These are phyloP conservation scores for Hycleus phaleratus DNA, from an alignment of 1,140 invertebrate genomes.

Conservation along the genomic window DNA sequence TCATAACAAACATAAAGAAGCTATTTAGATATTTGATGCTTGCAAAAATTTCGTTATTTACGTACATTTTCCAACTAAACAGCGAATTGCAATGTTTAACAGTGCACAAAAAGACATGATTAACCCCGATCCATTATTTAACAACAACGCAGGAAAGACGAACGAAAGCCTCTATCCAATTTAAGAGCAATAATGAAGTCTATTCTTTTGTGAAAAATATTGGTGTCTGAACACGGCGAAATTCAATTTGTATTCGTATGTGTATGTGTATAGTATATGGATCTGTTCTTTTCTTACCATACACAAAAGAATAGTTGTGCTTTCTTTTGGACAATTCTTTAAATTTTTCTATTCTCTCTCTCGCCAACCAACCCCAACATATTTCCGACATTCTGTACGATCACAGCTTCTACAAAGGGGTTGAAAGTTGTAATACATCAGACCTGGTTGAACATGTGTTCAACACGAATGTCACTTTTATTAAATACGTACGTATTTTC, in stretches of 20 bases:
- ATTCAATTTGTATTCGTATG: constrained; percentile 18
- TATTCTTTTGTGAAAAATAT: constrained; percentile 23
- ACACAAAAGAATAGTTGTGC: no score
- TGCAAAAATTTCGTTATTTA: no score
- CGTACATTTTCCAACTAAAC: no score
- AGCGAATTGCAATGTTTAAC: no score
- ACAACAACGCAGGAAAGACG: neutral
- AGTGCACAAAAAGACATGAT: no score
- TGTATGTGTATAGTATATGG: no score
- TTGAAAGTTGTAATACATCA: constrained; percentile 21
- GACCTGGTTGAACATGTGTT: constrained; percentile 19
- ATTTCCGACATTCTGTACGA: constrained; percentile 24
- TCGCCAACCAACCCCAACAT: constrained; percentile 11
- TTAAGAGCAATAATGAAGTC: constrained; percentile 20
- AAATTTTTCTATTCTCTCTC: no score
- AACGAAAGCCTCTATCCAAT: constrained; percentile 9
- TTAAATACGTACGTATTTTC: constrained; percentile 8
- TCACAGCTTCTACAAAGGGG: constrained; percentile 16
- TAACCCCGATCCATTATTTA: neutral
- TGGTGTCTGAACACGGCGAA: constrained; percentile 15
- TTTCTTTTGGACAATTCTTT: no score
- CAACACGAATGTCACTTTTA: constrained; percentile 13
- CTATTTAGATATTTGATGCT: no score
- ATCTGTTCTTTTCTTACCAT: no score
- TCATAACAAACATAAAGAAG: no score